Base-by-base conservation (phyloP, 2,113 vertebrate species). In the Amphiprion ocellaris region DNA sequence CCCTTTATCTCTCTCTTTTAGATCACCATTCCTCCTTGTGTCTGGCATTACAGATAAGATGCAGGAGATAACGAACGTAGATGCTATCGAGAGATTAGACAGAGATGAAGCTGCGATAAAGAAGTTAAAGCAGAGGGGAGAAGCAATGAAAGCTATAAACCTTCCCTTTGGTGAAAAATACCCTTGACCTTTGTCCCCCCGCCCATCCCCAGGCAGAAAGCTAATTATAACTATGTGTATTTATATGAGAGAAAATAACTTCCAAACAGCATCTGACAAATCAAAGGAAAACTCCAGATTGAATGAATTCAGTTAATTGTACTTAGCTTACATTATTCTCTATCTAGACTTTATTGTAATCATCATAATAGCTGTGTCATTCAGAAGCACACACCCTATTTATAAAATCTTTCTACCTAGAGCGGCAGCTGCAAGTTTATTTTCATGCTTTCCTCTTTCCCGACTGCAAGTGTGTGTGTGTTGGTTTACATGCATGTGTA, bases 31-130 rank as follows among this genome's bases (percentile, higher is more conserved):
- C 19, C 37, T 73, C 19, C 37, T 83, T 63, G 55, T 87, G 79
- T 83, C 82, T 89, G 88, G 73, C 72, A 79, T 62, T 33, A 55
- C 30, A 69, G 86, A 89, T 92, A 89, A 89, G 79, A 84, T 75
- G 24, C 37, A 44, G 55, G 50, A 77, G 69, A 92, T 91, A 80
- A 81, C 74, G 63, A 33, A 74, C 5, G 33, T 63, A 78, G 85
- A 91, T 89, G 60, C 56, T 64, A 71, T 77, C 10, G 0, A 55
- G 28, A 77, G 83, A 87, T 85, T 61, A 66, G 55, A 67, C 23
- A 24, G 26, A 79, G 82, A 86, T 87, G 41, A 24, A 21, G 21
- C 46, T n/a, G 16, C 60, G 66, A 89, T 86, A 83, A 74, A 79
- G 67, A 77, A 60, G 15, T 26, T 55, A 56, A 14, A 26, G 58